Evolutionary conservation across 2,888 invertebrate genomes (phyloP), one percentile per base, ranked within the genome.

Genomic region (Acrocera orbiculus): DNA sequence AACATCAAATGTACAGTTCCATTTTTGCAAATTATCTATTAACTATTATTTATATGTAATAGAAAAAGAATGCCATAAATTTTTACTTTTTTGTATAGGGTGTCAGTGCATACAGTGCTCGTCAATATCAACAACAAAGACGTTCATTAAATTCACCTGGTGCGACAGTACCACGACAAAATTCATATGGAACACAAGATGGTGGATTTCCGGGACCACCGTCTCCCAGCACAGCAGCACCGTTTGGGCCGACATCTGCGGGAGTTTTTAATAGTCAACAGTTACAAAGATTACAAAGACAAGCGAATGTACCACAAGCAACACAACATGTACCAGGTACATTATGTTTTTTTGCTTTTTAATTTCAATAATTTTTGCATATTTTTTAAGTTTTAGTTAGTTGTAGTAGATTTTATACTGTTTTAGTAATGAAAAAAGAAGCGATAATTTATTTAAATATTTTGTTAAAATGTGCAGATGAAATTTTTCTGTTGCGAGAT

Each of bases 261-360:
- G 54, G 44, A 38, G 49, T 53, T 35, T 58, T 56, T 42, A 58
- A 52, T 42, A 48, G 47, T 34, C 44, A 44, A 35, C 56, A 56
- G 39, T 38, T 56, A 42, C 56, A 58, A 40, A 52, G 61, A 14
- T 46, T 60, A 43, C 60, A 59, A 40, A 52, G 61, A 1, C 60
- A 60, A 44, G 46, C 49, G 24, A 59, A 54, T 47, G 52, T 57
- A 38, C 58, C 60, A 11, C 61, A 61, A 44, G 54, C 58, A 30
- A 57, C 60, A 20, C 61, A 60, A 44, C 60, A 61, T 46, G 46
- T 61, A 44, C 59, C 60, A 52, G 61, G 61, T 60, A 46, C 16
- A 34, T 31, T 4, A 10, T 24, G 24, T 30, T 22, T 11, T 3
- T 28, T 6, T 28, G n/a, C 13, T 9, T 4, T 8, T 22, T 5